Conservation (phyloP, 1,140 invertebrate genomes). For the Danaus melanippus region DNA sequence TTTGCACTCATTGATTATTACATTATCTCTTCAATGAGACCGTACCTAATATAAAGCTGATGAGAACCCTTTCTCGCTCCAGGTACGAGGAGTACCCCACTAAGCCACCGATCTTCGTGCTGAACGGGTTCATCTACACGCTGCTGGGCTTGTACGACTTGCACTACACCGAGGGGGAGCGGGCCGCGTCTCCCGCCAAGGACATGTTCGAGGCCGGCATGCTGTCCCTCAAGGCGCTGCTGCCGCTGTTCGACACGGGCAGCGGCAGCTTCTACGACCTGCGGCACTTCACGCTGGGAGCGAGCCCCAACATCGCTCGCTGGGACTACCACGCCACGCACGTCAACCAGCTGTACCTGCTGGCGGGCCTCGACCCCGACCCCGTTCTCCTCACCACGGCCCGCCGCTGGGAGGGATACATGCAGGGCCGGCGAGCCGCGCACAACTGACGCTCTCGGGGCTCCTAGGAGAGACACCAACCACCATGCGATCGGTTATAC, state of each 20-base stretch:
- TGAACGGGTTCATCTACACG: slow-evolving; percentile 99
- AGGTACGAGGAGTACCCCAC: slow-evolving; percentile 99
- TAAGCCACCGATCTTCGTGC: slow-evolving; percentile 92
- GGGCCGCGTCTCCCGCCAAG: slow-evolving; percentile 78
- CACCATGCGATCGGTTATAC: not conserved
- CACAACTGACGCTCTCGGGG: slow-evolving; percentile 91
- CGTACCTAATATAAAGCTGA: not conserved
- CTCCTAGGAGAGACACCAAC: too few species aligned
- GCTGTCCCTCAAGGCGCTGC: slow-evolving; percentile 88
- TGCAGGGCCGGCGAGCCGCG: slow-evolving; percentile 93
- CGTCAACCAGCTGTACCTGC: slow-evolving; percentile 93
- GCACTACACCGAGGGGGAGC: slow-evolving; percentile 75
- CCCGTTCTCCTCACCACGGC: slow-evolving; percentile 88
- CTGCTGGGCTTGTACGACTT: slow-evolving; percentile 96
- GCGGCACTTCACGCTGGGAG: slow-evolving; percentile 89
- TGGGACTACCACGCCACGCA: slow-evolving; percentile 99
- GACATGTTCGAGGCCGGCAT: slow-evolving; percentile 90
- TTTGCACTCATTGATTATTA: not conserved
- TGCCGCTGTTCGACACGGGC: slow-evolving; percentile 95
- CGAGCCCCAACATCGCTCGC: slow-evolving; percentile 91
- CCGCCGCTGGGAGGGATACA: slow-evolving; percentile 95
- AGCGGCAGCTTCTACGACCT: slow-evolving; percentile 98
- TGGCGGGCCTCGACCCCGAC: slow-evolving; percentile 91
- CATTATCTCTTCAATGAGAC: too few species aligned
- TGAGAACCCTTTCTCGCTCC: slow-evolving; percentile 10